Percentiles rank a stretch among this genome's conserved stretches.
Evolutionary conservation across 1,140 invertebrate species (phyloP).

Genomic region (Pachyrhynchus sulphureomaculatus): DNA sequence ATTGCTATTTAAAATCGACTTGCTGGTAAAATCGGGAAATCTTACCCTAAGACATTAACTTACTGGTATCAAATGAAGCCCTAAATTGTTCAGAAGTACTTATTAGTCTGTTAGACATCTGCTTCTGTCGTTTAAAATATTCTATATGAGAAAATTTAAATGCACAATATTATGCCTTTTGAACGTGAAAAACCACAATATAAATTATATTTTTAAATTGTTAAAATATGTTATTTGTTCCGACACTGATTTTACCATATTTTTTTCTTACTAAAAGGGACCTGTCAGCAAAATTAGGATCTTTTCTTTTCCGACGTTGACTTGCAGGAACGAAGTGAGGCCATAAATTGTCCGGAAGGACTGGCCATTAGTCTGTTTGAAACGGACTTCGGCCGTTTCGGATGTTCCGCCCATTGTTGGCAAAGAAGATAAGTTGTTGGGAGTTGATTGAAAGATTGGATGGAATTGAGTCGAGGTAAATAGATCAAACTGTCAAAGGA

Average conservation of each 20-base stretch:
- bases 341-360: constrained; percentile 46
- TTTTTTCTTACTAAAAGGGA: constrained; percentile 5
- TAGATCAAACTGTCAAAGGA: constrained; percentile 27
- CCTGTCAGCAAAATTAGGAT: constrained; percentile 21
- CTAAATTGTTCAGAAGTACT: too few species aligned
- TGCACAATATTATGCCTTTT: too few species aligned
- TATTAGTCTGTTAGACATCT: too few species aligned
- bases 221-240: too few species aligned
- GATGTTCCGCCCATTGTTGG: constrained; percentile 26
- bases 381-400: constrained; percentile 35
- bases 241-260: constrained; percentile 5
- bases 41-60: too few species aligned
- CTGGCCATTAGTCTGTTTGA: constrained; percentile 47
- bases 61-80: too few species aligned
- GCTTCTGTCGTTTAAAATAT: too few species aligned
- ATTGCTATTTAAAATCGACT: too few species aligned
- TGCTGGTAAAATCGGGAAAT: too few species aligned
- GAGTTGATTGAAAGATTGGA: constrained; percentile 31
- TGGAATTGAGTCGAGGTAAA: constrained; percentile 28
- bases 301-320: constrained; percentile 41
- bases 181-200: too few species aligned
- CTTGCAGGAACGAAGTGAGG: constrained; percentile 39
- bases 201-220: too few species aligned
- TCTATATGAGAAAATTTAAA: too few species aligned
- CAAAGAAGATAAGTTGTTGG: constrained; percentile 19